Base-by-base conservation (phyloP, 2,113 vertebrate species). In the Bubo blakistoni region DNA sequence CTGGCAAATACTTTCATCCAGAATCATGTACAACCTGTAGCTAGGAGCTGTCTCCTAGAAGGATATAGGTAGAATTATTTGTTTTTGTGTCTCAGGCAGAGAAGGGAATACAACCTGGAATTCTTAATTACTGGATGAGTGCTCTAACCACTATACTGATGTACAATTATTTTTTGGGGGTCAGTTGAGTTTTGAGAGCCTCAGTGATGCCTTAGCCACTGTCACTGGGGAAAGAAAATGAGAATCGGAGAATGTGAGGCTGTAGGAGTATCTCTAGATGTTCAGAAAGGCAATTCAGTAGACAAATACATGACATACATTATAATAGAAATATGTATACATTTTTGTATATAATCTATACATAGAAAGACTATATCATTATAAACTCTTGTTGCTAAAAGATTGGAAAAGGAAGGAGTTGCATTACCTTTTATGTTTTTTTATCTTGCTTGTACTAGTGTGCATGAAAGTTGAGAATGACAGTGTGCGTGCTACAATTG, bases 391-490 rank as follows among this genome's bases (percentile, higher is more conserved):
- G 13, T 5, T 74, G 44, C 30, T n/a, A 3, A 11, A 72, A 38
- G 47, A 19, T 1, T 29, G 30, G n/a, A 6, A 24, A 13, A n/a
- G 21, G 42, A 86, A 57, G 52, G 65, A 52, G 26, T 2, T 22
- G 8, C 24, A 36, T 73, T 30, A 38, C 9, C 32, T 67, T 14
- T 24, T 8, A 1, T 65, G 44, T 44, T 32, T 20, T 29, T 32
- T 54, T 16, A 44, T 25, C 8, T 54, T 3, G 0, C n/a, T 7
- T 11, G 17, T 15, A 2, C 3, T 46, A 9, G 40, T 19, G 4
- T 24, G 2, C 52, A 44, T 46, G 57, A 7, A 32, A 18, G 58
- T 2, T 61, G 63, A 12, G 79, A 46, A 24, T 24, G 76, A 6
- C 46, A 34, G 6, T 2, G 36, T 58, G 32, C 7, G 0, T 30